phyloP scores from a whole-genome alignment of 2,888 invertebrate genomes.

The Thecocarcelia acutangulata region DNA sequence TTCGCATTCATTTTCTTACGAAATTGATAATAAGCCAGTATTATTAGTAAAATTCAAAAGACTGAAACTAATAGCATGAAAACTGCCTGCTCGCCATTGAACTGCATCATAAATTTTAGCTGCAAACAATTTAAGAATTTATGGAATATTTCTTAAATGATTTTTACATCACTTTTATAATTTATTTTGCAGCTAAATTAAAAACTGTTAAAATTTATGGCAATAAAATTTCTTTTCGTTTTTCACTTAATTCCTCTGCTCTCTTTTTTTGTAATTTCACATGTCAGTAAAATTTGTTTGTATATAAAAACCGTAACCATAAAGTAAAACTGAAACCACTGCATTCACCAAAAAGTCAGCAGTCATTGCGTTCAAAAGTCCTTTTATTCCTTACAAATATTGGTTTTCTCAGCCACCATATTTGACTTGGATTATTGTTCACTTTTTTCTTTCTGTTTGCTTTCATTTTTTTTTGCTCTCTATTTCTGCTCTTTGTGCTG shows the following conservation, averaged over 20 bases:
- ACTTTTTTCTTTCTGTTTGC: not conserved
- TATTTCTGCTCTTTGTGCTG: constrained; percentile 13
- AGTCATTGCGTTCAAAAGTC: constrained; percentile 53
- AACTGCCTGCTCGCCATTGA: too few relatives aligned
- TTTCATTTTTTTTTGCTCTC: not conserved
- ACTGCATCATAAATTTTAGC: too few relatives aligned
- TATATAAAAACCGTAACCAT: constrained; percentile 5
- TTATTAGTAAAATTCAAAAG: too few relatives aligned
- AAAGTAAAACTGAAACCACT: constrained; percentile 52
- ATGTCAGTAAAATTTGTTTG: not conserved
- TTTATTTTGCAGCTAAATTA: not conserved
- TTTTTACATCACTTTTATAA: not conserved
- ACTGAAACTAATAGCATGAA: too few relatives aligned
- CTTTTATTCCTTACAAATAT: constrained; percentile 56
- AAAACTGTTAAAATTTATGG: constrained; percentile 23
- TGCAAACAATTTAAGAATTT: too few relatives aligned
- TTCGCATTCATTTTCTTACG: too few relatives aligned
- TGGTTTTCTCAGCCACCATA: constrained; percentile 48
- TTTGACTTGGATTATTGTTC: constrained; percentile 34
- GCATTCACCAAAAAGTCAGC: constrained; percentile 58
- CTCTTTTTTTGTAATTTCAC: constrained; percentile 16
- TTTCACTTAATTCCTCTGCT: not conserved
- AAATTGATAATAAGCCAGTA: too few relatives aligned
- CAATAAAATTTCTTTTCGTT: not conserved
- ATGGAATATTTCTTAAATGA: too few relatives aligned